These are phyloP conservation scores for Drosophila kanapiae DNA, from an alignment of 1,140 invertebrate species.

Conservation along the genomic window DNA sequence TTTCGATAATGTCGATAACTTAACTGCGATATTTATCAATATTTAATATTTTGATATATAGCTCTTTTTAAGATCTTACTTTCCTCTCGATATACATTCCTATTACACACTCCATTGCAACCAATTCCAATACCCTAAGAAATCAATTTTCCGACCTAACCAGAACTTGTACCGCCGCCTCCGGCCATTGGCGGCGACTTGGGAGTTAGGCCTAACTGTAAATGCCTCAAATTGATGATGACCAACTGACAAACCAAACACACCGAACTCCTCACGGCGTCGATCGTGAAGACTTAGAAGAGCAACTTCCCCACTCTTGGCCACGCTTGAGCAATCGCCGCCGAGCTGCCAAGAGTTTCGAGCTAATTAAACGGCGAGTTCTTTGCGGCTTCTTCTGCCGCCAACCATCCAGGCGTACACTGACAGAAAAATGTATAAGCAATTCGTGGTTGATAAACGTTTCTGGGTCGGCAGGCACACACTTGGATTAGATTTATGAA, in stretches of 20 bases:
- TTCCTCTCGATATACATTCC: neutral
- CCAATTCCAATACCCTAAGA: neutral
- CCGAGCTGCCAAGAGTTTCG: slow-evolving; percentile 33
- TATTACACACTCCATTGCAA: neutral
- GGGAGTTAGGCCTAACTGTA: slow-evolving; percentile 69
- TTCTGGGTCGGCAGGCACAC: slow-evolving; percentile 72
- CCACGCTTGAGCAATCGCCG: slow-evolving; percentile 68
- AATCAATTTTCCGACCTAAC: slow-evolving; percentile 6
- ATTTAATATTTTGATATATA: no score
- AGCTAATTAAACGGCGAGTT: slow-evolving; percentile 67
- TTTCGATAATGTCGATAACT: no score
- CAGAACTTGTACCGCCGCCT: slow-evolving; percentile 45
- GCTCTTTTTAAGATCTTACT: no score
- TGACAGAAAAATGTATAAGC: slow-evolving; percentile 31
- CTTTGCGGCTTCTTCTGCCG: slow-evolving; percentile 32
- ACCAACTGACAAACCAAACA: slow-evolving; percentile 52
- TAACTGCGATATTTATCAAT: no score
- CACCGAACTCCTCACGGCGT: slow-evolving; percentile 26
- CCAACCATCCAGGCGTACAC: slow-evolving; percentile 30
- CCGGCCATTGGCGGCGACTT: slow-evolving; percentile 43
- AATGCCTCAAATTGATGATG: slow-evolving; percentile 72
- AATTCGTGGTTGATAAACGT: slow-evolving; percentile 25
- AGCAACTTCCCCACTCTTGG: slow-evolving; percentile 62
- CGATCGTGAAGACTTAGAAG: slow-evolving; percentile 47
- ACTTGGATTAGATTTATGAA: slow-evolving; percentile 58